Percentiles rank a stretch among this genome's conserved stretches.
phyloP scores from a whole-genome alignment of 2,797 vertebrate genomes.

The Hephaestus fuliginosus region DNA sequence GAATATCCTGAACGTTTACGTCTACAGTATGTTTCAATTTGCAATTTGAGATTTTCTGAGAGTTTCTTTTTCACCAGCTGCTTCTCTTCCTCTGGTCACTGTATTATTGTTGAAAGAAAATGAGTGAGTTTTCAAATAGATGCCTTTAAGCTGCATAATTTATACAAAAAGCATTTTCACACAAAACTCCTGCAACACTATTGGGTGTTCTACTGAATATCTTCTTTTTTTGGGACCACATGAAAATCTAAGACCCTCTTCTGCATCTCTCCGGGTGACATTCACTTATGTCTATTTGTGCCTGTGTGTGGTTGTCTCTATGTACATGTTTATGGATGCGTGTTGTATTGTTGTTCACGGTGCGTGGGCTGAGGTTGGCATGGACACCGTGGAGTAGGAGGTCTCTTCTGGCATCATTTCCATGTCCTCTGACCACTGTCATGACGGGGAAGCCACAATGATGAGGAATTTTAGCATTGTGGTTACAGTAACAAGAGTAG shows the following conservation, averaged over 20 bases:
- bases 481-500: slow-evolving; percentile 66
- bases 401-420: slow-evolving; percentile 59
- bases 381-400: slow-evolving; percentile 53
- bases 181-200: not conserved
- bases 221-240: not conserved
- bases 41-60: no score
- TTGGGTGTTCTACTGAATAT: not conserved
- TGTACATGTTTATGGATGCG: slow-evolving; percentile 39
- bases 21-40: no score
- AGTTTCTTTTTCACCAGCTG: not conserved
- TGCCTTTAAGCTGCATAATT: slow-evolving; percentile 1
- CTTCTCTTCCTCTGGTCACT: slow-evolving; percentile 1
- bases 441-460: slow-evolving; percentile 72
- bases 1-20: not conserved
- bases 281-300: not conserved
- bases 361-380: slow-evolving; percentile 51
- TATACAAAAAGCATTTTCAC: not conserved
- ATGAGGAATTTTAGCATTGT: slow-evolving; percentile 69
- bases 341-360: slow-evolving; percentile 43
- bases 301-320: slow-evolving; percentile 22
- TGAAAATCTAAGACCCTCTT: not conserved
- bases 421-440: slow-evolving; percentile 64
- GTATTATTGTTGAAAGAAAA: not conserved
- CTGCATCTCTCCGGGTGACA: not conserved
- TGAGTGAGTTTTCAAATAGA: not conserved